A percentile compares a stretch with the other conserved stretches of the same genome.
phyloP scores from a whole-genome alignment of 92 coral and sea anemone genomes.

The Ricordea florida region DNA sequence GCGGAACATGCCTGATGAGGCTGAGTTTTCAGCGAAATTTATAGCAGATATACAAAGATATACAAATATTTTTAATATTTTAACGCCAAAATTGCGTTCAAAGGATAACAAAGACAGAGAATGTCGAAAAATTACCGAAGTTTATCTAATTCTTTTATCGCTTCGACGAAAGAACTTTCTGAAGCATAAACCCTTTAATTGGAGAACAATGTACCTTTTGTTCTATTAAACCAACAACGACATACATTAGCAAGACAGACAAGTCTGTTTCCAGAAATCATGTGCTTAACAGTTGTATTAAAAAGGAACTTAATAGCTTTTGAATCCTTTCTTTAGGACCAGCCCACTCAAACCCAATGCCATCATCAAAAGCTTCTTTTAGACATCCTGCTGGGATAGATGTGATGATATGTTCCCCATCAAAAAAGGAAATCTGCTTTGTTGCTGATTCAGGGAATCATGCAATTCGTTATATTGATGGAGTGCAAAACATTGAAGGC shows the following conservation, averaged over 20 bases:
- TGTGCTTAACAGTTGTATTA: too few species aligned
- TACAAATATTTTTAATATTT: neutral
- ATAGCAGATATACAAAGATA: neutral
- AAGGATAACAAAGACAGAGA: neutral
- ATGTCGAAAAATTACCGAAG: neutral
- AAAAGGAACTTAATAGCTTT: too few species aligned
- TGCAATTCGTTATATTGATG: constrained; percentile 38
- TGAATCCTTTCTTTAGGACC: constrained; percentile 46
- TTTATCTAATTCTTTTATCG: too few species aligned
- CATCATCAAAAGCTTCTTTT: constrained; percentile 56
- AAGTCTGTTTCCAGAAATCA: too few species aligned
- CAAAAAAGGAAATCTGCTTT: constrained; percentile 70
- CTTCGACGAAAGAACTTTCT: too few species aligned
- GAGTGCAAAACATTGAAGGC: constrained; percentile 44
- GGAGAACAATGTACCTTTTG: too few species aligned
- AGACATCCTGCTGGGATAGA: constrained; percentile 73
- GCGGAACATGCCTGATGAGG: neutral
- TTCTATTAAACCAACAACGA: too few species aligned
- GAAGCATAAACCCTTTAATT: too few species aligned
- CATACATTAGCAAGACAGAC: too few species aligned
- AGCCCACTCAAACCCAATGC: constrained; percentile 30
- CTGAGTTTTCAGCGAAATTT: constrained; percentile 2
- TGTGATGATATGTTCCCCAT: constrained; percentile 37
- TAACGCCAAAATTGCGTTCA: constrained; percentile 4
- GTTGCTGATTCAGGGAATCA: constrained; percentile 72